Conservation (phyloP, 2,113 vertebrate genomes). For the Epinephelus lanceolatus region DNA sequence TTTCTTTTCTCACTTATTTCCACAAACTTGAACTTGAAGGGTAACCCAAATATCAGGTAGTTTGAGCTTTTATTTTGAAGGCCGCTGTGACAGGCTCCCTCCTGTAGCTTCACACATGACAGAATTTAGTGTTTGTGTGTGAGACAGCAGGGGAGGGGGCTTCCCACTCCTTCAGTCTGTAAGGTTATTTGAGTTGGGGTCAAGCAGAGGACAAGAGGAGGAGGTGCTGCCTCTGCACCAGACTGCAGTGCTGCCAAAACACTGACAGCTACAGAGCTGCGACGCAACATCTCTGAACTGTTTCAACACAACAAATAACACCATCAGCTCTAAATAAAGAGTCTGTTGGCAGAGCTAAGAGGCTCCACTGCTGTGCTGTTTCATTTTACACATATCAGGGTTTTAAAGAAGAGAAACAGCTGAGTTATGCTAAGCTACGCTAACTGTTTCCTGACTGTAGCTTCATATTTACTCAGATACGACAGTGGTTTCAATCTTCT, state of each 20-base stretch:
- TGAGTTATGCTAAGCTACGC: no score
- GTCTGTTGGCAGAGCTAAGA: background rate
- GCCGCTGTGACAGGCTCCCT: background rate
- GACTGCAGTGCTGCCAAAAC: background rate
- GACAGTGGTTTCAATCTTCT: no score
- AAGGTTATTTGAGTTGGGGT: conserved; percentile 35
- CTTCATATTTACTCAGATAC: no score
- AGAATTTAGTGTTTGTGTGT: background rate
- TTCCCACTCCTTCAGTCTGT: background rate
- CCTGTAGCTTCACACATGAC: background rate
- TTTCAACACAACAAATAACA: background rate
- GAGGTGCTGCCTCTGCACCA: background rate
- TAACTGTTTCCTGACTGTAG: no score
- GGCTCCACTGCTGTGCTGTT: no score
- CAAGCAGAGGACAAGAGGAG: conserved; percentile 56
- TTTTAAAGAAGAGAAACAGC: no score
- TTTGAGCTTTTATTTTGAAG: conserved; percentile 59
- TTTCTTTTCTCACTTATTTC: no score
- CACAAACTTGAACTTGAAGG: background rate
- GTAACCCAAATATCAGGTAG: background rate
- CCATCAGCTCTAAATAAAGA: no score
- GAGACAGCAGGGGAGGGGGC: background rate
- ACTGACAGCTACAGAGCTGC: background rate
- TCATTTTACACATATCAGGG: no score
- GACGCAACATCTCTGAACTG: background rate